phyloP scores from a whole-genome alignment of 2,888 invertebrate genomes.

The Dexiosoma caninum region DNA sequence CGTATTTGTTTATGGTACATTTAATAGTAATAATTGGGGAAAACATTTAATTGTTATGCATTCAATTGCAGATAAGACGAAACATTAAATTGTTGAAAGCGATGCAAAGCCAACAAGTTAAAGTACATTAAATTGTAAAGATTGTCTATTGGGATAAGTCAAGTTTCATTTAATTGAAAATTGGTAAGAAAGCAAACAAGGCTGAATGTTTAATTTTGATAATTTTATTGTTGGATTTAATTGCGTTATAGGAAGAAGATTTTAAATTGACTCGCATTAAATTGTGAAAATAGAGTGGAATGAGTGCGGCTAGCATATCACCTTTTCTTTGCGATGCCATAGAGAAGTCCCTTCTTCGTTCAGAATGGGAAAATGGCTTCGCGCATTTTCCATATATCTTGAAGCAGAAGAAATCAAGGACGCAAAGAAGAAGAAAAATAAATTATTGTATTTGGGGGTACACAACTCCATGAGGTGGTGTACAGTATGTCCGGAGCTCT shows the following conservation, averaged over 20 bases:
- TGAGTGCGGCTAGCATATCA: conserved; percentile 13
- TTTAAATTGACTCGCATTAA: no score
- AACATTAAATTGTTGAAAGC: no score
- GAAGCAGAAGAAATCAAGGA: conserved; percentile 53
- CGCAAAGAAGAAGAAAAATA: conserved; percentile 34
- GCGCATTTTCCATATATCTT: conserved; percentile 34
- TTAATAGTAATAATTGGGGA: no score
- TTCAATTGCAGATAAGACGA: no score
- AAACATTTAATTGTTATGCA: no score
- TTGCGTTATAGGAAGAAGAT: not conserved
- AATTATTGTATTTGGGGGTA: conserved; percentile 54
- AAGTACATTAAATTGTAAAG: no score
- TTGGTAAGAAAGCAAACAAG: not conserved
- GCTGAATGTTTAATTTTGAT: not conserved
- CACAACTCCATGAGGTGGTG: conserved; percentile 44
- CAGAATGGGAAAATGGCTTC: conserved; percentile 55
- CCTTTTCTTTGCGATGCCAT: conserved; percentile 5
- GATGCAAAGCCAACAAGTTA: no score
- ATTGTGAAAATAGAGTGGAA: not conserved
- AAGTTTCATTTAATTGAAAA: conserved; percentile 1
- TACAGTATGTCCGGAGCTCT: conserved; percentile 25
- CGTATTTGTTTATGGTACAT: not conserved
- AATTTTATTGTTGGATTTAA: not conserved
- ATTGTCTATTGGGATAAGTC: not conserved
- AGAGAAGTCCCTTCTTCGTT: conserved; percentile 29